Evolutionary conservation across 1,140 invertebrate species (phyloP), one percentile per base, ranked within the genome.

Genomic region (Drosophila ambigua): DNA sequence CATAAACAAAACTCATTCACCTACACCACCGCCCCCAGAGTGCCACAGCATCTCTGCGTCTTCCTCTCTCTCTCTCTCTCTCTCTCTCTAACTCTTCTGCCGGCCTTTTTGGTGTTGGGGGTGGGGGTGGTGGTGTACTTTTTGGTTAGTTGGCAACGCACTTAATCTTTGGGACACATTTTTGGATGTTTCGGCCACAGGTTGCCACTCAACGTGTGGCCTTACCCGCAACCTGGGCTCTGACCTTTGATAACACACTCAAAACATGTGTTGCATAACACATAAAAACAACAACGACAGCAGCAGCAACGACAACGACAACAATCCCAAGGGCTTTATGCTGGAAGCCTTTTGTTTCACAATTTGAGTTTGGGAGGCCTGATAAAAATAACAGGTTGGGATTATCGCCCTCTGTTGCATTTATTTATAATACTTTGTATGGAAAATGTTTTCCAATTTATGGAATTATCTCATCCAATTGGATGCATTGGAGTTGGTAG

Each of bases 121-220:
- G 2, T 11, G 3, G 35, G 0, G 35, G 3, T 24, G 35, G 9
- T 11, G 35, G 5, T 28, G 26, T 3, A 28, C 26, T 39, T 39
- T 39, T 39, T 39, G 11, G 4, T 74, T 15, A 43, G 53, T 16
- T 35, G 35, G 54, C 53, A n/a, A 39, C 67, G 73, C 81, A 80
- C 67, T 85, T 85, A 80, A 80, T 84, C 81, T 85, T 84, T 77
- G 81, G 61, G 63, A 64, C 75, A 79, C 64, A 74, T 74, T 74
- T 54, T 67, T 65, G 60, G 61, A n/a, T 39, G 11, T 59, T 71
- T 59, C 49, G 63, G 57, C 67, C 77, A 83, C 72, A 84, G 80
- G 74, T 78, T 61, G 72, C 66, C 66, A 83, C 75, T 76, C 55
- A 54, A 13, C 20, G 52, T 53, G 28, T 53, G 28, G 28, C 20